Percentiles rank a stretch among this genome's conserved stretches.
phyloP scores from a whole-genome alignment of 2,113 vertebrate genomes.

The Lates calcarifer region DNA sequence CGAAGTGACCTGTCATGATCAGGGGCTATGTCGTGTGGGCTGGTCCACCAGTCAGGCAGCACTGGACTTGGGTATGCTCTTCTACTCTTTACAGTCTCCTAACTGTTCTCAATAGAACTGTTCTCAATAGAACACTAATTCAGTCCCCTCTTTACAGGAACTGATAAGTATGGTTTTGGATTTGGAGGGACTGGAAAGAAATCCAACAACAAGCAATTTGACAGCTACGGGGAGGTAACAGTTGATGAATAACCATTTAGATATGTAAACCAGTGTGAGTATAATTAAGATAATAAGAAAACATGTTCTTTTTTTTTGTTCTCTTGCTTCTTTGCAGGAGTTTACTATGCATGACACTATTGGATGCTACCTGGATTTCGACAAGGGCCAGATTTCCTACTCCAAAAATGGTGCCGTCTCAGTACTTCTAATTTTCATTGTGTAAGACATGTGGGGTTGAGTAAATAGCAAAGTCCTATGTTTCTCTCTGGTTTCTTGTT shows the following conservation, averaged over 20 bases:
- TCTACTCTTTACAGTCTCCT: not conserved
- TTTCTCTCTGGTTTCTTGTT: slow-evolving; percentile 10
- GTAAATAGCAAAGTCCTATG: not conserved
- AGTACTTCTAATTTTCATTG: not conserved
- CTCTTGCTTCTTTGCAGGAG: slow-evolving; percentile 83
- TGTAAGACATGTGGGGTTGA: not conserved
- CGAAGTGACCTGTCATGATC: slow-evolving; percentile 94
- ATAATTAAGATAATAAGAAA: not conserved
- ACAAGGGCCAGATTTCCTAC: slow-evolving; percentile 90
- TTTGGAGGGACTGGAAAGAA: slow-evolving; percentile 99
- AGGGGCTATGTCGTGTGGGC: slow-evolving; percentile 95
- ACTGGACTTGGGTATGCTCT: slow-evolving; percentile 91
- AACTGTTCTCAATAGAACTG: not conserved
- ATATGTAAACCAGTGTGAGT: not conserved
- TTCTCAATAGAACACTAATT: not conserved
- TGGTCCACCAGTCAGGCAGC: slow-evolving; percentile 96
- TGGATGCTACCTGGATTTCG: slow-evolving; percentile 93
- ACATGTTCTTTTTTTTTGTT: not conserved
- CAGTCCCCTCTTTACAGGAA: slow-evolving; percentile 82
- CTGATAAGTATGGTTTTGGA: slow-evolving; percentile 97
- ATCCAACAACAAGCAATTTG: slow-evolving; percentile 98
- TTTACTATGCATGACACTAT: slow-evolving; percentile 99
- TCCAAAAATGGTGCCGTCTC: slow-evolving; percentile 92
- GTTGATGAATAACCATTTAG: not conserved
- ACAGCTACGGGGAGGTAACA: slow-evolving; percentile 97